phyloP scores from a whole-genome alignment of 2,113 vertebrate species.

The Patagioenas fasciata region DNA sequence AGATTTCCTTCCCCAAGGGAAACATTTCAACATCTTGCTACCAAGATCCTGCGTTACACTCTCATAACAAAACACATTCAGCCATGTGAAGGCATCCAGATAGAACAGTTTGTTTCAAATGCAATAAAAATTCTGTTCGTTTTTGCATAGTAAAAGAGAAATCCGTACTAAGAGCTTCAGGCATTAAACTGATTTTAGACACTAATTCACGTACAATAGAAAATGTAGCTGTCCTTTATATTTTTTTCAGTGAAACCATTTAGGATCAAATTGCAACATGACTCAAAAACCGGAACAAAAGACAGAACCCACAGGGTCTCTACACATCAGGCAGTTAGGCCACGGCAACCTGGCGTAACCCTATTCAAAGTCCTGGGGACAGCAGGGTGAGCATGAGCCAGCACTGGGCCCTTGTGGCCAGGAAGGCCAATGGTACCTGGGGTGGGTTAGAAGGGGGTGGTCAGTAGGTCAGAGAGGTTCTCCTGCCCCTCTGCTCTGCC shows the following conservation, averaged over 20 bases:
- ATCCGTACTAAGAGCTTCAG: background rate
- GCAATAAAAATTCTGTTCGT: background rate
- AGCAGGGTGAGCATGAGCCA: too few relatives aligned
- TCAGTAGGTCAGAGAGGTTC: too few relatives aligned
- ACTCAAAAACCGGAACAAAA: background rate
- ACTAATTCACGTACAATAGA: background rate
- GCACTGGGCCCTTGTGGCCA: too few relatives aligned
- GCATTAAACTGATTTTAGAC: background rate
- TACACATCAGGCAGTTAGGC: fast-evolving
- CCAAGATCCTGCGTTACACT: background rate
- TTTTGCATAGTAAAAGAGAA: background rate
- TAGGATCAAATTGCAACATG: background rate
- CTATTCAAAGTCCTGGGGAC: background rate
- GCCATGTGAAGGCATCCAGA: background rate
- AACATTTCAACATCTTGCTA: background rate
- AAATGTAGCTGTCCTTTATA: background rate
- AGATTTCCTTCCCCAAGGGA: background rate
- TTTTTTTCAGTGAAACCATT: background rate
- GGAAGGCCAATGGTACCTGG: too few relatives aligned
- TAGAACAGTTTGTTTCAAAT: background rate
- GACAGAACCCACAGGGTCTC: background rate
- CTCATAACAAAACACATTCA: background rate
- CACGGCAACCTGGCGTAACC: background rate
- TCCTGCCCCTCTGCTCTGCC: too few relatives aligned
- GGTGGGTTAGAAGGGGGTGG: too few relatives aligned